A percentile compares a stretch with the other conserved stretches of the same genome.
These are phyloP conservation scores for Drymonia ruficornis DNA, from an alignment of 2,888 invertebrate species.

Conservation along the genomic window DNA sequence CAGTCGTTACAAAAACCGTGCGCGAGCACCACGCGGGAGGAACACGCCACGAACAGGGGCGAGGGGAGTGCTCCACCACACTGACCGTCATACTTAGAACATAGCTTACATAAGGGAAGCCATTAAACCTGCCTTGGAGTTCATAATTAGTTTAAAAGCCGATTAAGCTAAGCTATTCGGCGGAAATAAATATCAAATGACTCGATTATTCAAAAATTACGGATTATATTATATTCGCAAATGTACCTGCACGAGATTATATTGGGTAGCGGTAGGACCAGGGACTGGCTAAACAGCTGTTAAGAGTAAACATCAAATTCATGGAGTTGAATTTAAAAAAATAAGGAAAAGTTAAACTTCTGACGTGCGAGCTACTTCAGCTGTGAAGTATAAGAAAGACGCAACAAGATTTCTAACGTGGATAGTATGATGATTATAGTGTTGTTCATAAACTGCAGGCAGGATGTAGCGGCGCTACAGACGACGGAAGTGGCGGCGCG, in stretches of 20 bases:
- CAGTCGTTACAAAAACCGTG: constrained; percentile 74
- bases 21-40: constrained; percentile 52
- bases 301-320: no score
- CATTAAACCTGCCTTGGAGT: constrained; percentile 55
- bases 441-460: constrained; percentile 54
- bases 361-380: no score
- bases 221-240: constrained; percentile 19
- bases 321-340: no score
- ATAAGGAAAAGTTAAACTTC: no score
- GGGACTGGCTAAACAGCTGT: no score
- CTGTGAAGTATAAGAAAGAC: not conserved
- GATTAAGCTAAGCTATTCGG: constrained; percentile 40
- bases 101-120: constrained; percentile 64
- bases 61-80: constrained; percentile 29
- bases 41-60: constrained; percentile 32
- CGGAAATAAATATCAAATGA: constrained; percentile 41
- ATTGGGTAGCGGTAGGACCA: no score
- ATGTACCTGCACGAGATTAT: no score
- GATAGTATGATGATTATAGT: constrained; percentile 25
- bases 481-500: constrained; percentile 70
- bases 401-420: constrained; percentile 20
- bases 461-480: constrained; percentile 78
- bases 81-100: constrained; percentile 47
- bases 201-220: constrained; percentile 12
- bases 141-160: constrained; percentile 52